A percentile compares a stretch with the other conserved stretches of the same genome.
Conservation (phyloP, 2,797 vertebrate genomes). For the Myotis myotis region DNA sequence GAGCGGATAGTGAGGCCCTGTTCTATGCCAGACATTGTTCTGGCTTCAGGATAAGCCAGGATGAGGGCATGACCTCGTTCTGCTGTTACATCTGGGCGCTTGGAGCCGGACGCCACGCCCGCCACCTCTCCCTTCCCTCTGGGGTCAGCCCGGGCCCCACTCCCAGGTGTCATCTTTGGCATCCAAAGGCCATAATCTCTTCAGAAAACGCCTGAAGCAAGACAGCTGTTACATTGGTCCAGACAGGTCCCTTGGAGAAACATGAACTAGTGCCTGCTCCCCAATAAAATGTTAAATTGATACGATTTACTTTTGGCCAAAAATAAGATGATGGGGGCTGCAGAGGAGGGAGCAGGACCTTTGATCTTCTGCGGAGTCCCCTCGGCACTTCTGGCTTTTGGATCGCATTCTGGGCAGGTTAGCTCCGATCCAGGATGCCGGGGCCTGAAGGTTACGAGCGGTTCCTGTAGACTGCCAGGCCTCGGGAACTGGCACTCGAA, state of each 20-base stretch:
- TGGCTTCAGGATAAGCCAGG: neutral
- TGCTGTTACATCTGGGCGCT: neutral
- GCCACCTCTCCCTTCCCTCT: neutral
- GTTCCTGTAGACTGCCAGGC: neutral
- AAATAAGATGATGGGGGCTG: neutral
- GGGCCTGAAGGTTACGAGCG: neutral
- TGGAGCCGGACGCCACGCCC: neutral
- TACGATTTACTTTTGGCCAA: slow-evolving; percentile 25
- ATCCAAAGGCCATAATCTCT: neutral
- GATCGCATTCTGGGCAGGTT: neutral
- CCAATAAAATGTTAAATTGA: slow-evolving; percentile 43
- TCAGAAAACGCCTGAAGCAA: neutral
- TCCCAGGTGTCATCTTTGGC: neutral
- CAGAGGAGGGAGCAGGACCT: neutral
- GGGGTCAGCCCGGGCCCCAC: neutral
- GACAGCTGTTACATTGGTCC: neutral
- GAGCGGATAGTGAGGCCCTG: neutral
- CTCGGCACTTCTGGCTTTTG: slow-evolving; percentile 25
- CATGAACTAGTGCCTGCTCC: neutral
- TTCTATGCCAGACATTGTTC: neutral
- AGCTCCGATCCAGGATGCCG: neutral
- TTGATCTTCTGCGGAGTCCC: slow-evolving; percentile 41
- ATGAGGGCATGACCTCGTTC: neutral
- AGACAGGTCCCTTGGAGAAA: slow-evolving; percentile 21
- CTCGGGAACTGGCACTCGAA: neutral